phyloP scores from a whole-genome alignment of 2,113 vertebrate genomes.

The Ochotona princeps region DNA sequence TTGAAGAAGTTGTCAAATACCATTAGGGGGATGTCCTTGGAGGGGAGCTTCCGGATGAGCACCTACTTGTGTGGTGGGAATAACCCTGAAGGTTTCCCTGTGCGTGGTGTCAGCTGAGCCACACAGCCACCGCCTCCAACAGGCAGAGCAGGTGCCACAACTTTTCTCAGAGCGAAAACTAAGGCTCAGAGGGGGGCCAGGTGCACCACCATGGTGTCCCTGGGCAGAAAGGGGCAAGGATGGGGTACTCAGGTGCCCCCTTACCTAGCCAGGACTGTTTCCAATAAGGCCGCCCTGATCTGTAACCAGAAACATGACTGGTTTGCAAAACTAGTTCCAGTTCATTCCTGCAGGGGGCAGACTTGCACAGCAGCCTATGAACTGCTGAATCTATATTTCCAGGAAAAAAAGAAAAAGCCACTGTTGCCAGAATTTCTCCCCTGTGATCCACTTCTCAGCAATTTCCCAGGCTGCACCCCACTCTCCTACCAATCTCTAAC shows the following conservation, averaged over 20 bases:
- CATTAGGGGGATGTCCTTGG: neutral
- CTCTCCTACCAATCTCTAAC: neutral
- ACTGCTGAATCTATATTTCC: fast-evolving
- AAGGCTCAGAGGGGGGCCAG: neutral
- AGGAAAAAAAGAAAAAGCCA: neutral
- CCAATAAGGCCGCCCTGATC: neutral
- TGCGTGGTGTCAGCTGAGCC: neutral
- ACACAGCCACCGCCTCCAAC: neutral
- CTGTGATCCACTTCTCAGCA: neutral
- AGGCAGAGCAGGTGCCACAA: neutral
- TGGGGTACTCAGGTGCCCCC: neutral
- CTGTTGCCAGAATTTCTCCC: neutral
- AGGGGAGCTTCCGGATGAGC: neutral
- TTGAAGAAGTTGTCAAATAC: neutral
- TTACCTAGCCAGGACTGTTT: neutral
- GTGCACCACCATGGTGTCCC: neutral
- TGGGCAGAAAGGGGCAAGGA: neutral
- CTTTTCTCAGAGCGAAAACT: neutral
- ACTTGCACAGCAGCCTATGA: neutral
- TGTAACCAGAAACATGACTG: neutral
- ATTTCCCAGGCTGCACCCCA: neutral
- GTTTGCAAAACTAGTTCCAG: slow-evolving; percentile 28
- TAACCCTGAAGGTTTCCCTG: neutral
- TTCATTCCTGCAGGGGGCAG: slow-evolving; percentile 71
- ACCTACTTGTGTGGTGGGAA: neutral